A percentile compares a stretch with the other conserved stretches of the same genome.
Conservation (phyloP, 2,888 invertebrate species). For the Mythimna ferrago region DNA sequence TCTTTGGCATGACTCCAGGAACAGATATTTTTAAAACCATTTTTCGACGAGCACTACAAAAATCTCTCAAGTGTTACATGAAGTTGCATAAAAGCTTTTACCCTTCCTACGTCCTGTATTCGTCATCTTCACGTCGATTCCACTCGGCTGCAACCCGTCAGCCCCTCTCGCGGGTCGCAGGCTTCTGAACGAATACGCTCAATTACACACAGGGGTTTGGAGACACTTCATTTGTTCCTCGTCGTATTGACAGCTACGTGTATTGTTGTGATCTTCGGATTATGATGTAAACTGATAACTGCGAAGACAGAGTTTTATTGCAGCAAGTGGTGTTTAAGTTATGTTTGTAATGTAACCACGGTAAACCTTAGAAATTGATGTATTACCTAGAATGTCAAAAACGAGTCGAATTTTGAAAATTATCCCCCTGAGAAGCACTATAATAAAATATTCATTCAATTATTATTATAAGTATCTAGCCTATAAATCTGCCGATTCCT, state of each 20-base stretch:
- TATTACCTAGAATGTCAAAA: too few species aligned
- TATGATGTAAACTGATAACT: not conserved
- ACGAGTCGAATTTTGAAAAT: too few species aligned
- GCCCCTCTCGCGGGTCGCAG: conserved; percentile 23
- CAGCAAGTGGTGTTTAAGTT: too few species aligned
- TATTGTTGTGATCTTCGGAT: conserved; percentile 10
- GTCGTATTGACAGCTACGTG: conserved; percentile 4
- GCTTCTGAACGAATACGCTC: conserved; percentile 42
- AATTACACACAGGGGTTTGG: conserved; percentile 44
- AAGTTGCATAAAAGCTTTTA: conserved; percentile 45
- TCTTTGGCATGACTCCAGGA: not conserved
- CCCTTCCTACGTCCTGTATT: conserved; percentile 4
- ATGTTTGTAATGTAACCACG: too few species aligned
- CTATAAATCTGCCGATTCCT: too few species aligned
- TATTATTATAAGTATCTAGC: too few species aligned
- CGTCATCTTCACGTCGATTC: conserved; percentile 32
- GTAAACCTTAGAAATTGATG: too few species aligned
- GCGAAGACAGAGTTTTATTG: too few species aligned
- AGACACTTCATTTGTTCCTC: conserved; percentile 27
- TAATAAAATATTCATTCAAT: too few species aligned
- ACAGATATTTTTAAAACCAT: not conserved
- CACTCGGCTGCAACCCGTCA: conserved; percentile 33
- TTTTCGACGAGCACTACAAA: not conserved
- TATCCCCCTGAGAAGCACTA: too few species aligned
- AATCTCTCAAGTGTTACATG: conserved; percentile 1